phyloP scores from a whole-genome alignment of 2,888 invertebrate genomes.

The Ectobius pallidus region DNA sequence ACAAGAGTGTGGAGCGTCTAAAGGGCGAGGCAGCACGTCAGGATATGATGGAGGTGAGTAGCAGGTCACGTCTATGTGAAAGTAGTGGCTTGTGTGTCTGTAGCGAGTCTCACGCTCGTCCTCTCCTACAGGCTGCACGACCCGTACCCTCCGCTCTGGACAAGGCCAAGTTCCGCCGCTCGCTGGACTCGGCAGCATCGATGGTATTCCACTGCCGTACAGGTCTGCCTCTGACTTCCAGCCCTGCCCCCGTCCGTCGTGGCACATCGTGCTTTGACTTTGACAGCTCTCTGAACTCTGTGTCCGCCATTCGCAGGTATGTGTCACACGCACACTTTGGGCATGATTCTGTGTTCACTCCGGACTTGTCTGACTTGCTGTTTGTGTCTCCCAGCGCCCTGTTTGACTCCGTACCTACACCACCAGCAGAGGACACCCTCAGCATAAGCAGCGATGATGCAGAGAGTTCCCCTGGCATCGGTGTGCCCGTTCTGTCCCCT shows the following conservation, averaged over 20 bases:
- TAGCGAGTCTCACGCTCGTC: no score
- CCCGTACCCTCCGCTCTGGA: conserved; percentile 71
- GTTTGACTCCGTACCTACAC: conserved; percentile 57
- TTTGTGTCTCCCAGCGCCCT: conserved; percentile 67
- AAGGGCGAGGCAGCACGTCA: no score
- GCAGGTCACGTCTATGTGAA: no score
- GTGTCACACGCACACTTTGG: conserved; percentile 41
- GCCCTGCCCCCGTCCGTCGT: conserved; percentile 81
- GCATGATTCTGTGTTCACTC: neutral
- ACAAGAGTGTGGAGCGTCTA: no score
- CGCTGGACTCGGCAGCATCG: conserved; percentile 77
- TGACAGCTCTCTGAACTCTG: conserved; percentile 78
- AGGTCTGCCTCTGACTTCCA: conserved; percentile 82
- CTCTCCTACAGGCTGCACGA: neutral
- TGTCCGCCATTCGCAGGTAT: conserved; percentile 82
- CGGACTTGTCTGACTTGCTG: neutral
- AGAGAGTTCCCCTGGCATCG: conserved; percentile 54
- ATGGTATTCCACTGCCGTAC: conserved; percentile 85
- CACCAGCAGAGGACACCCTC: conserved; percentile 38
- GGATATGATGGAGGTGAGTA: neutral
- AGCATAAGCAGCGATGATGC: conserved; percentile 44
- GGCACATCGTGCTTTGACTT: conserved; percentile 79
- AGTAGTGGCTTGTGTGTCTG: no score
- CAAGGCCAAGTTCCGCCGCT: conserved; percentile 73
- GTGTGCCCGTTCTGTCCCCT: conserved; percentile 43